Evolutionary conservation across 2,888 invertebrate species (phyloP).

Genomic region (Pristionchus exspectatus): DNA sequence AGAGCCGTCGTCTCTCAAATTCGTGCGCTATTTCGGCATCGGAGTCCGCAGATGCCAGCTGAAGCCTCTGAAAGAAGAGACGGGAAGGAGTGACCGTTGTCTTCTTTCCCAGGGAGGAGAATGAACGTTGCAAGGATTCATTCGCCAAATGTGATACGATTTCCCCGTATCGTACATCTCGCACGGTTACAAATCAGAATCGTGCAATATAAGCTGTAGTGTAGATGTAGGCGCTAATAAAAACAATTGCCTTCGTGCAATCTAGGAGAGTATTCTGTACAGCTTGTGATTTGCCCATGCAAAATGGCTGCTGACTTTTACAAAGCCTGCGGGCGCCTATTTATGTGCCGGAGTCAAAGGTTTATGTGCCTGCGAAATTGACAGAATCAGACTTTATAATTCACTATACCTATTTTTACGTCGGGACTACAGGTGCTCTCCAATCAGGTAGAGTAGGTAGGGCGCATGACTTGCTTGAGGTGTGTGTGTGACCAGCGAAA

Average conservation of each 20-base stretch:
- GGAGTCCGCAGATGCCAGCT: neutral
- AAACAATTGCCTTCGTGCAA: neutral
- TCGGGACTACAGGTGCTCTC: neutral
- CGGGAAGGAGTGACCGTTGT: neutral
- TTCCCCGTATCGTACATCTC: no score
- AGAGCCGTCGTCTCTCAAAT: neutral
- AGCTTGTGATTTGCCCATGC: neutral
- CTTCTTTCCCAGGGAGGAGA: no score
- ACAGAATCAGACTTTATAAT: no score
- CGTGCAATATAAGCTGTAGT: no score
- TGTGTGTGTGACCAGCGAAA: neutral
- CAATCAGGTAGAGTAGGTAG: neutral
- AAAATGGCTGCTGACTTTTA: neutral
- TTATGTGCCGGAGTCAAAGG: neutral
- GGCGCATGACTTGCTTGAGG: neutral
- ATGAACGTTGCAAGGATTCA: no score
- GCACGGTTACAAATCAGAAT: no score
- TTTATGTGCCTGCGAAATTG: no score
- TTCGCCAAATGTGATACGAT: no score
- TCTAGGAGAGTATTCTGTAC: neutral
- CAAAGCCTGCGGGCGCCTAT: neutral
- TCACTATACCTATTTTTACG: neutral
- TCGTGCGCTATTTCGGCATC: neutral
- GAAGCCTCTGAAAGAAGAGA: neutral
- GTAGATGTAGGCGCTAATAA: no score